phyloP scores from a whole-genome alignment of 2,888 invertebrate genomes.

The Chesias legatella region DNA sequence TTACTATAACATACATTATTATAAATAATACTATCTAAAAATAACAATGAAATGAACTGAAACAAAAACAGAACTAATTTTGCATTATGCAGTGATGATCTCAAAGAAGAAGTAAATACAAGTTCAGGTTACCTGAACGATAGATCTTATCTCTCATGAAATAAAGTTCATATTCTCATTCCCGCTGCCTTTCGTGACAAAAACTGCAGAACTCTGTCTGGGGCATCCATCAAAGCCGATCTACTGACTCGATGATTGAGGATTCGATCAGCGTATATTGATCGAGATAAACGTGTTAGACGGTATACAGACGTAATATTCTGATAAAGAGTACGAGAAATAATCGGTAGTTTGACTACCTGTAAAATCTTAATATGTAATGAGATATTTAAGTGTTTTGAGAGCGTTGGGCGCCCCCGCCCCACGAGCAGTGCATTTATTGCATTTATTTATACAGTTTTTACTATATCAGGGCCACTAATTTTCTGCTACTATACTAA shows the following conservation, averaged over 20 bases:
- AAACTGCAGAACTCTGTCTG: conserved; percentile 46
- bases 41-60: background rate
- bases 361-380: too few species aligned
- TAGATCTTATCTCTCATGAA: background rate
- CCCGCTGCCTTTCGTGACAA: conserved; percentile 11
- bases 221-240: conserved; percentile 35
- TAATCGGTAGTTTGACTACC: too few species aligned
- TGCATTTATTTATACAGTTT: too few species aligned
- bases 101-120: conserved; percentile 25
- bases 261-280: conserved; percentile 12
- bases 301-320: conserved; percentile 5
- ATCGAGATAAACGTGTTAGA: background rate
- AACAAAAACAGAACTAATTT: background rate
- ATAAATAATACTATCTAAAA: too few species aligned
- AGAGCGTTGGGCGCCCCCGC: too few species aligned
- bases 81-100: conserved; percentile 59
- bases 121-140: background rate
- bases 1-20: too few species aligned
- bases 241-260: conserved; percentile 29
- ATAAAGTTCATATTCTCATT: background rate
- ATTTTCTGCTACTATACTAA: too few species aligned
- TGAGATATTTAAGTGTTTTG: too few species aligned
- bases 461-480: too few species aligned
- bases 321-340: too few species aligned
- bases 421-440: too few species aligned